Evolutionary conservation across 2,113 vertebrate species (phyloP).

Genomic region (Varanus salvator): DNA sequence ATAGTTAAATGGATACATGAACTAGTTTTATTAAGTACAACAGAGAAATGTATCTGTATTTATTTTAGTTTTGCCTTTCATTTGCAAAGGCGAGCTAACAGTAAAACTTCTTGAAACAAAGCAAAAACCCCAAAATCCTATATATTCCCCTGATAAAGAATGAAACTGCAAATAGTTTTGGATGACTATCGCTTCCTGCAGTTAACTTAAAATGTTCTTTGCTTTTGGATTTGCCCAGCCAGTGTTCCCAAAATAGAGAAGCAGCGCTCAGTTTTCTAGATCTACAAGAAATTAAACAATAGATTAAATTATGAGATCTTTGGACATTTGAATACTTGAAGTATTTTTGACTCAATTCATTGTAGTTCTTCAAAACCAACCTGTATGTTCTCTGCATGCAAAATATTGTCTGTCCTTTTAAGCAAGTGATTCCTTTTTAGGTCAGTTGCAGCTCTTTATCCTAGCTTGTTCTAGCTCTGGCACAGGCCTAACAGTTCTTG

Average conservation of each 20-base stretch:
- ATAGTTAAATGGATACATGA: not conserved
- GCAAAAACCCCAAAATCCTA: too few relatives aligned
- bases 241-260: not conserved
- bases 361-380: not conserved
- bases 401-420: conserved; percentile 61
- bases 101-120: not conserved
- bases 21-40: not conserved
- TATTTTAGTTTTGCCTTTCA: not conserved
- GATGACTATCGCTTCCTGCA: not conserved
- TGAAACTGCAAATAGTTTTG: not conserved
- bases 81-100: not conserved
- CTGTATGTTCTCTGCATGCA: conserved; percentile 32
- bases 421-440: conserved; percentile 55
- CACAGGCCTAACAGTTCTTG: too few relatives aligned
- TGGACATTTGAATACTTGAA: not conserved
- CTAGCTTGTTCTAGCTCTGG: not conserved
- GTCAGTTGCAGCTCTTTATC: conserved; percentile 59
- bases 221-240: not conserved
- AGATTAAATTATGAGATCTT: not conserved
- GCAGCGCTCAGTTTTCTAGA: not conserved
- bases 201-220: too few relatives aligned
- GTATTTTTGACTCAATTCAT: not conserved
- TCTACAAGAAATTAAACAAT: not conserved
- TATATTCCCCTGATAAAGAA: not conserved
- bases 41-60: not conserved